phyloP scores from a whole-genome alignment of 2,888 invertebrate genomes.

The Neoascia interrupta region DNA sequence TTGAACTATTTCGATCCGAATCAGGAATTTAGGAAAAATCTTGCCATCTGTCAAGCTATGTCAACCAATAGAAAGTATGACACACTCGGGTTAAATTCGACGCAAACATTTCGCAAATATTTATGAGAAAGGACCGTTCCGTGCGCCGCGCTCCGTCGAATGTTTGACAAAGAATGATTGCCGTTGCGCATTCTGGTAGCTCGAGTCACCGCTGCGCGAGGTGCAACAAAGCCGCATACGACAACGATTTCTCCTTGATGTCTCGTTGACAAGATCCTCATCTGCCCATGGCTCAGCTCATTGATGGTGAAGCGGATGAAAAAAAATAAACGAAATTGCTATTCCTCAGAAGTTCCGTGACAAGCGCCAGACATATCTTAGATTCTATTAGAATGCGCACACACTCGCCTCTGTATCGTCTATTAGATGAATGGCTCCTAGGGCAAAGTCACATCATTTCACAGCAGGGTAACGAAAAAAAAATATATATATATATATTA shows the following conservation, averaged over 20 bases:
- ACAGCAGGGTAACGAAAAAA: conserved; percentile 4
- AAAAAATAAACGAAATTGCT: conserved; percentile 37
- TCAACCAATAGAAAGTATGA: conserved; percentile 68
- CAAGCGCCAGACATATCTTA: conserved; percentile 69
- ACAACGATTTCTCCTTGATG: conserved; percentile 55
- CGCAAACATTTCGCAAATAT: conserved; percentile 64
- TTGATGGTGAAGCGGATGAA: conserved; percentile 6
- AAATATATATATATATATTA: too few relatives aligned
- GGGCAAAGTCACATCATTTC: not conserved
- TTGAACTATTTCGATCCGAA: conserved; percentile 51
- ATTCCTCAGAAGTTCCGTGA: conserved; percentile 66
- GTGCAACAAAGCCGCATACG: conserved; percentile 61
- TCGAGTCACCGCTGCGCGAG: not conserved
- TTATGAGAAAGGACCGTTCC: conserved; percentile 56
- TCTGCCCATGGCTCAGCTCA: conserved; percentile 26
- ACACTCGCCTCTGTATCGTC: not conserved
- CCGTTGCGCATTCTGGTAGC: conserved; percentile 54
- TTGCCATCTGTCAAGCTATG: conserved; percentile 64
- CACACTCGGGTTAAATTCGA: conserved; percentile 61
- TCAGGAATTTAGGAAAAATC: conserved; percentile 66
- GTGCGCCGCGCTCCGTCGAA: not conserved
- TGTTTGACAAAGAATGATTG: conserved; percentile 59
- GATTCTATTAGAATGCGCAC: conserved; percentile 62
- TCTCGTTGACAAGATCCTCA: conserved; percentile 58
- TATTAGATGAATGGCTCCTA: conserved; percentile 24